Conservation (phyloP, 2,888 invertebrate genomes). For the Spatulosminthurus flaviceps region DNA sequence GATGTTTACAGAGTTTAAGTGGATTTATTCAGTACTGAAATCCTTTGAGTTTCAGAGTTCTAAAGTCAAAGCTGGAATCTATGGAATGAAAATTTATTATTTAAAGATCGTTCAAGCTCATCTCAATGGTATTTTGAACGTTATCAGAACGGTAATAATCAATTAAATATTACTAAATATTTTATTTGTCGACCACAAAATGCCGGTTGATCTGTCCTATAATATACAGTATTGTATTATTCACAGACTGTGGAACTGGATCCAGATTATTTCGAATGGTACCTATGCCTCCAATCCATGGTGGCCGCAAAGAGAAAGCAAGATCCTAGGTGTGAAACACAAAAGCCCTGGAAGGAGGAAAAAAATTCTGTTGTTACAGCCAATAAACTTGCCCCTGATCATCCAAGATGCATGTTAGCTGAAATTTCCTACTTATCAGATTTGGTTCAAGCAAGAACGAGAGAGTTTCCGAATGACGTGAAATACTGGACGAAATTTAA, state of each 20-base stretch:
- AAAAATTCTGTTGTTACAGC: background rate
- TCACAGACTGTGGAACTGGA: background rate
- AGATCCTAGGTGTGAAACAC: background rate
- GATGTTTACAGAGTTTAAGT: background rate
- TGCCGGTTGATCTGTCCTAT: too few relatives aligned
- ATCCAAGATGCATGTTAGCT: slow-evolving; percentile 21
- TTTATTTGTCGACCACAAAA: too few relatives aligned
- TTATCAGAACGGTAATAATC: background rate
- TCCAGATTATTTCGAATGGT: slow-evolving; percentile 28
- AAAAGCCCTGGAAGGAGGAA: background rate
- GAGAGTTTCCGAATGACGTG: background rate
- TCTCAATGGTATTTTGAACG: background rate
- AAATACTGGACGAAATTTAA: background rate
- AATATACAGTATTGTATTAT: too few relatives aligned
- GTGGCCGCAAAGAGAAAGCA: background rate
- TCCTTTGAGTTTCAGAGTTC: background rate
- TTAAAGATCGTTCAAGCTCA: background rate
- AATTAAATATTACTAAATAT: background rate
- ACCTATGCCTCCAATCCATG: background rate
- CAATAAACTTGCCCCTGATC: background rate
- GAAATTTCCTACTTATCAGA: slow-evolving; percentile 17
- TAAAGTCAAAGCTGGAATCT: background rate
- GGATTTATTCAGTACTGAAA: background rate
- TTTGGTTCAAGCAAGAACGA: background rate
- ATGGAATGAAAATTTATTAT: background rate